Conservation (phyloP, 2,797 vertebrate species). For the Enoplosus armatus region DNA sequence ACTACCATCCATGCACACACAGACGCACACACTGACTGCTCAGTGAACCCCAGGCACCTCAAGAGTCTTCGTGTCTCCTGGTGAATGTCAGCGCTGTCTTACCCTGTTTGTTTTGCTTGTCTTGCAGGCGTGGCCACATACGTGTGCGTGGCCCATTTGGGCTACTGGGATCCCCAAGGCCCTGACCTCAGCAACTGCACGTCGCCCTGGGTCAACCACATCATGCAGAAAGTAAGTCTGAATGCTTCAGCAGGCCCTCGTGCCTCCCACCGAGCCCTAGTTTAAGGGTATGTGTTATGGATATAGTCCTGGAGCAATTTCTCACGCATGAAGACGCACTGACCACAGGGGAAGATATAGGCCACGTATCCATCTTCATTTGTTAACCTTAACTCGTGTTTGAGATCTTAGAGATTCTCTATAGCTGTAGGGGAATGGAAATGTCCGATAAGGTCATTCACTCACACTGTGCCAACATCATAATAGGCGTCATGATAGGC, state of each 20-base stretch:
- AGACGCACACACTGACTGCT: constrained; percentile 16
- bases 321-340: constrained; percentile 54
- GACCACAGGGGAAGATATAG: constrained; percentile 64
- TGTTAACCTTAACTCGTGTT: constrained; percentile 49
- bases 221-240: constrained; percentile 95
- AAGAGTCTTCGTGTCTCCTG: constrained; percentile 43
- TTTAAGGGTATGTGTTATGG: constrained; percentile 51
- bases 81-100: constrained; percentile 72
- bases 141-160: constrained; percentile 90
- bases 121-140: constrained; percentile 94
- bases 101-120: constrained; percentile 65
- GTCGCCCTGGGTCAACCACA: constrained; percentile 98
- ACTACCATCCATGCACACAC: constrained; percentile 6
- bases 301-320: constrained; percentile 58
- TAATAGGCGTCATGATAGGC: constrained; percentile 9
- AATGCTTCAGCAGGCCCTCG: constrained; percentile 40
- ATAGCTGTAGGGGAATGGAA: constrained; percentile 44
- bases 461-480: constrained; percentile 17
- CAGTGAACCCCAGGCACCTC: constrained; percentile 39
- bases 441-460: constrained; percentile 52
- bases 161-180: constrained; percentile 94
- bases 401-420: constrained; percentile 28
- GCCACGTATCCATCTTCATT: constrained; percentile 61
- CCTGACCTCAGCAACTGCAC: constrained; percentile 99
- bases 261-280: constrained; percentile 36